Evolutionary conservation across 1,140 invertebrate species (phyloP).

Genomic region (Drosophila virilis): DNA sequence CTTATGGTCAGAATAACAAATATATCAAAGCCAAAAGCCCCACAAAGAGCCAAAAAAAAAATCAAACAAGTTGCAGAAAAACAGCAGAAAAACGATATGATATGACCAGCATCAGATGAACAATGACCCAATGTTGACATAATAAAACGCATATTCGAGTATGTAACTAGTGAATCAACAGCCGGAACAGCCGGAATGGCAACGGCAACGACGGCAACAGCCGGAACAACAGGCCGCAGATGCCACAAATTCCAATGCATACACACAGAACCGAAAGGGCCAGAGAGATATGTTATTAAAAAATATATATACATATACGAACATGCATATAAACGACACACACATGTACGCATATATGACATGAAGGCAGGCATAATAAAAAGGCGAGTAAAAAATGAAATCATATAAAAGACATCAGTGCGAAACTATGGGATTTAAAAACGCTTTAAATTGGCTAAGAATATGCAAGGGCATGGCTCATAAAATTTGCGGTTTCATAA

Average conservation of each 20-base stretch:
- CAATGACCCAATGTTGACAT: conserved; percentile 79
- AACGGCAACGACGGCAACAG: conserved; percentile 24
- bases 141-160: conserved; percentile 73
- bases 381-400: conserved; percentile 60
- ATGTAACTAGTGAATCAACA: conserved; percentile 68
- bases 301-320: conserved; percentile 25
- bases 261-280: conserved; percentile 43
- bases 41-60: conserved; percentile 48
- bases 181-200: conserved; percentile 34
- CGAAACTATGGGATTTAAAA: conserved; percentile 77
- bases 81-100: conserved; percentile 24
- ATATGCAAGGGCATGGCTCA: conserved; percentile 74
- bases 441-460: conserved; percentile 75
- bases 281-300: conserved; percentile 70
- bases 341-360: conserved; percentile 20
- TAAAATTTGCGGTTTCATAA: conserved; percentile 68
- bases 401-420: conserved; percentile 78
- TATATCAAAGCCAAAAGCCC: conserved; percentile 77
- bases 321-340: background rate
- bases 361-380: conserved; percentile 49
- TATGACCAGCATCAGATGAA: conserved; percentile 59
- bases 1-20: conserved; percentile 74
- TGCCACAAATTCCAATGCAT: conserved; percentile 75
- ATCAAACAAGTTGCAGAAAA: conserved; percentile 19
- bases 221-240: conserved; percentile 69